Evolutionary conservation across 2,113 vertebrate species (phyloP), one percentile per base, ranked within the genome.

Genomic region (Noturus placidus): DNA sequence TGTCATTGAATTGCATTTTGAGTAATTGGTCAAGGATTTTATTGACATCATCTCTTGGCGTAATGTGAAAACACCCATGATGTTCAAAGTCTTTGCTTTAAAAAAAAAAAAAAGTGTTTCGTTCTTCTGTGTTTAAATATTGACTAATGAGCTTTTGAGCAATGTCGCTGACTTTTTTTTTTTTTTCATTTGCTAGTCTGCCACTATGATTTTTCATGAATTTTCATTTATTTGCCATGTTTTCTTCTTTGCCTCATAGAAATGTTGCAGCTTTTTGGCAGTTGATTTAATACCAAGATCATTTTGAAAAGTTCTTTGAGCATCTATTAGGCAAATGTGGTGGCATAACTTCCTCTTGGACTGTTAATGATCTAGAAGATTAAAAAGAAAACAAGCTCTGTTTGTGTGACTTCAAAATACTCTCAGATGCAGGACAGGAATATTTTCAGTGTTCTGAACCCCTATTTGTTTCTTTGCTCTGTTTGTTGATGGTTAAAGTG

Each of bases 11-110:
- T 38, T 81, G 33, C 56, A 59, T 81, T 59, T 57, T 27, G 54
- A 59, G 79, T 79, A 56, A 79, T 56, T 20, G 52, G 77, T 81
- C 25, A 59, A 6, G 30, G 54, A 59, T 35, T 81, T 81, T 81
- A 81, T 59, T 81, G 79, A 59, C 79, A 1, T 81, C 30, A 38
- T 81, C 56, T 38, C 33, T 20, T 81, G 33, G 30, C 15, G 20
- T 59, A 61, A 81, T 27, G 9, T 35, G 56, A 81, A 81, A 35
- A 20, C 19, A 11, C 52, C 52, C n/a, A 10, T 38, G n/a, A n/a
- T 52, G 42, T 50, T 77, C 46, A 74, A 25, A 74, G 20, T 3
- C 38, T 42, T 78, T 54, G 11, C 42, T 76, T 69, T 35, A 46
- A 46, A 46, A 46, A 69, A 35, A 7, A 46, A 46, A 46, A 46